A percentile compares a stretch with the other conserved stretches of the same genome.
Evolutionary conservation across 2,888 invertebrate species (phyloP).

Genomic region (Cyaniris semiargus): DNA sequence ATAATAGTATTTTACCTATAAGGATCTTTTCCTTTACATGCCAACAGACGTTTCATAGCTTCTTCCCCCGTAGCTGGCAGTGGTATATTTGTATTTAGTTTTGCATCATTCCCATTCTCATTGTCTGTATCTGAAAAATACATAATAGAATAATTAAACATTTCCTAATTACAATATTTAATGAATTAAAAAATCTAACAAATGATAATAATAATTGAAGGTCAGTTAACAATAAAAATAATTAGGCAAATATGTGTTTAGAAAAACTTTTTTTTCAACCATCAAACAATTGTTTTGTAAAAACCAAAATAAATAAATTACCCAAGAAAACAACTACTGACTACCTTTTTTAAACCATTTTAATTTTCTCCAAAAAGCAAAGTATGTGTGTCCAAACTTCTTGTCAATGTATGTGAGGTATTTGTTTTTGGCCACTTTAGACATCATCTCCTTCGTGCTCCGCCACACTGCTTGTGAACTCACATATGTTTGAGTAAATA

Average conservation of each 20-base stretch:
- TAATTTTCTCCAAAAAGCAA: conserved; percentile 81
- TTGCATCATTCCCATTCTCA: conserved; percentile 61
- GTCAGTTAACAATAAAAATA: not conserved
- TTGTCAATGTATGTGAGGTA: conserved; percentile 76
- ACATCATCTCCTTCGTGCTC: conserved; percentile 67
- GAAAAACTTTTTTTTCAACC: too few relatives aligned
- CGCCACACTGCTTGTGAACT: conserved; percentile 74
- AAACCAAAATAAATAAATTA: not conserved
- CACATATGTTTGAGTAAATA: conserved; percentile 74
- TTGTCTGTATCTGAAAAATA: conserved; percentile 57
- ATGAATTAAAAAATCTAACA: conserved; percentile 1
- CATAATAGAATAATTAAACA: not conserved
- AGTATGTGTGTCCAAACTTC: conserved; percentile 79
- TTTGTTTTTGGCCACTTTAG: conserved; percentile 66
- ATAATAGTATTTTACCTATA: conserved; percentile 92
- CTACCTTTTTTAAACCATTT: conserved; percentile 77
- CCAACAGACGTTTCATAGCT: conserved; percentile 94
- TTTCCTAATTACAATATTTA: not conserved
- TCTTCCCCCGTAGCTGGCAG: conserved; percentile 95
- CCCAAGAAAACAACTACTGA: not conserved
- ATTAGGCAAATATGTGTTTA: not conserved
- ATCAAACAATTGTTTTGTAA: not conserved
- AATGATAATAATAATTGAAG: not conserved
- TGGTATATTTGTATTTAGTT: conserved; percentile 83
- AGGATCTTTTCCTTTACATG: conserved; percentile 97